Evolutionary conservation across 2,113 vertebrate species (phyloP).

Genomic region (Tympanuchus pallidicinctus): DNA sequence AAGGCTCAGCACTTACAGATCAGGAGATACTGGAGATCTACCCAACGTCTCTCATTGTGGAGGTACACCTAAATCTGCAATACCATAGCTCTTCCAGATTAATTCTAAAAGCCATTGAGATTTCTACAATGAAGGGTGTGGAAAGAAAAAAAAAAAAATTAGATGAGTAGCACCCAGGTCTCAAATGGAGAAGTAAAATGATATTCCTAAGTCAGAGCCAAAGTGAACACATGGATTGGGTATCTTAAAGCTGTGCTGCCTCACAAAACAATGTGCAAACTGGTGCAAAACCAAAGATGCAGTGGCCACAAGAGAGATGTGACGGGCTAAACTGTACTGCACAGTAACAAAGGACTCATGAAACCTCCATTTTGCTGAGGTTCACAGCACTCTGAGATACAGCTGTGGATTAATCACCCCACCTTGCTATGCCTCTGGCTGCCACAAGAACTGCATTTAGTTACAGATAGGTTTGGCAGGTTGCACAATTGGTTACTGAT

Average conservation of each 20-base stretch:
- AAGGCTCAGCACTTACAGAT: background rate
- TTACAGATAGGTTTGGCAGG: background rate
- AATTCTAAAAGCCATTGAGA: background rate
- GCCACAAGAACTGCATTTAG: background rate
- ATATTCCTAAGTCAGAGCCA: background rate
- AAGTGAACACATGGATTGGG: background rate
- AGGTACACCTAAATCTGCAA: background rate
- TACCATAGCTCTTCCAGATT: background rate
- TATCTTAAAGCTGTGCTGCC: background rate
- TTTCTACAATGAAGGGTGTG: background rate
- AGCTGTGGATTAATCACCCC: background rate
- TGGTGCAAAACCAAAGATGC: background rate
- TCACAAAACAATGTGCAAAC: background rate
- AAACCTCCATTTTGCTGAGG: background rate
- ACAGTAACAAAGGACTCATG: background rate
- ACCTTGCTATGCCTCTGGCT: background rate
- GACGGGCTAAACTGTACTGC: background rate
- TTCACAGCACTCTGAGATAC: background rate
- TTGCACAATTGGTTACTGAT: background rate
- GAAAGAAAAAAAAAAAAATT: background rate
- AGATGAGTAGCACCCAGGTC: background rate
- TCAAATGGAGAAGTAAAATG: background rate
- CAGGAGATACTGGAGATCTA: background rate
- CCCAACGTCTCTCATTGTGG: background rate
- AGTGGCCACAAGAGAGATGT: background rate